phyloP scores from a whole-genome alignment of 2,797 vertebrate genomes.

The Oophaga sylvatica region DNA sequence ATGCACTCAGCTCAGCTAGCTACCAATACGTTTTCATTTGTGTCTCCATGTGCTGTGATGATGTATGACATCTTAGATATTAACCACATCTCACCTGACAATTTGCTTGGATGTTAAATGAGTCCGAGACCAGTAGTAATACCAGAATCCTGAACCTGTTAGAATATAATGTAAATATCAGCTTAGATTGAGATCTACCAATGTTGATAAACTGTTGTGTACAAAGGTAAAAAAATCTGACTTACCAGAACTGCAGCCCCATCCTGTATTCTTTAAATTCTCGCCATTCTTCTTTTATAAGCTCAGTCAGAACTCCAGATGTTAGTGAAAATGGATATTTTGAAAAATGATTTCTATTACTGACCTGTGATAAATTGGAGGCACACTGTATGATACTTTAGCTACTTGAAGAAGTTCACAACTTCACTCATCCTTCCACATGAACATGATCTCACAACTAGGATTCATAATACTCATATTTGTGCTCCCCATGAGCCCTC shows the following conservation, averaged over 20 bases:
- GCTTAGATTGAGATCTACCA: neutral
- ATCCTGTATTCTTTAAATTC: neutral
- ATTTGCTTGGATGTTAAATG: neutral
- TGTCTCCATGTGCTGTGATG: neutral
- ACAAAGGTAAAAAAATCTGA: neutral
- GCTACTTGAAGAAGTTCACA: neutral
- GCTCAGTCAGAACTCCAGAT: neutral
- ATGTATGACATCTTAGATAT: neutral
- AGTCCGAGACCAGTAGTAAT: conserved; percentile 4
- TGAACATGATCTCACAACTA: neutral
- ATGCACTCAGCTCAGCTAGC: neutral
- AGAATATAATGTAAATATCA: neutral
- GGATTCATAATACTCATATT: neutral
- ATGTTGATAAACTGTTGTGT: neutral
- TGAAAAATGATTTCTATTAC: neutral
- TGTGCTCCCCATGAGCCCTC: neutral
- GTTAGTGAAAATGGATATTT: neutral
- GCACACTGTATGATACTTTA: neutral
- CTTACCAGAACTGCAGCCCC: conserved; percentile 29
- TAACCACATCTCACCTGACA: conserved; percentile 34
- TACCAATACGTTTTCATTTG: too few species aligned
- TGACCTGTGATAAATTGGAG: neutral
- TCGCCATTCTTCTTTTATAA: neutral
- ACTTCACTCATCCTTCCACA: neutral
- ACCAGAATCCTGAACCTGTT: conserved; percentile 12